A percentile compares a stretch with the other conserved stretches of the same genome.
Conservation (phyloP, 2,797 vertebrate species). For the Phoxinus dragarum region DNA sequence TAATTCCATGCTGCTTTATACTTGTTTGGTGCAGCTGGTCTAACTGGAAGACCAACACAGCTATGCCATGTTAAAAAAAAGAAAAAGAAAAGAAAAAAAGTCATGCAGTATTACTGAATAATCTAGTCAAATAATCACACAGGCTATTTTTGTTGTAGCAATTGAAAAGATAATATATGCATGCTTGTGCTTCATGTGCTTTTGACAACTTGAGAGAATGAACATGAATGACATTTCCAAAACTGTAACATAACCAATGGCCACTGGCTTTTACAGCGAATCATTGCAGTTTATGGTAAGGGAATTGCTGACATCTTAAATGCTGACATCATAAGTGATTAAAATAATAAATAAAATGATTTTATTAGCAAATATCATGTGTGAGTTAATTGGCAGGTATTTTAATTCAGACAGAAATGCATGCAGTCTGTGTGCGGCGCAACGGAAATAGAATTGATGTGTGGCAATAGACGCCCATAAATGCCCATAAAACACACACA, state of each 20-base stretch:
- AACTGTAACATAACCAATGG: neutral
- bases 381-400: slow-evolving; percentile 7
- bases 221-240: neutral
- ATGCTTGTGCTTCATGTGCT: neutral
- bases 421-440: neutral
- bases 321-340: neutral
- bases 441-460: slow-evolving; percentile 19
- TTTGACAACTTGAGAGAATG: neutral
- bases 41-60: neutral
- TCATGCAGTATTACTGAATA: neutral
- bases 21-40: neutral
- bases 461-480: neutral
- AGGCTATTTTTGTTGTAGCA: too few species aligned
- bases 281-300: neutral
- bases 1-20: neutral
- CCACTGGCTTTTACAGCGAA: neutral
- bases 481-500: neutral
- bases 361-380: neutral
- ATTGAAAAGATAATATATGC: neutral
- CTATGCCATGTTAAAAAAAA: neutral
- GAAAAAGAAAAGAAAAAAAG: accelerated
- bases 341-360: neutral
- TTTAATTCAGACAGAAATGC: neutral
- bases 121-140: neutral
- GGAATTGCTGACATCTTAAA: neutral